phyloP scores from a whole-genome alignment of 2,797 vertebrate species.

The Periophthalmus magnuspinnatus region DNA sequence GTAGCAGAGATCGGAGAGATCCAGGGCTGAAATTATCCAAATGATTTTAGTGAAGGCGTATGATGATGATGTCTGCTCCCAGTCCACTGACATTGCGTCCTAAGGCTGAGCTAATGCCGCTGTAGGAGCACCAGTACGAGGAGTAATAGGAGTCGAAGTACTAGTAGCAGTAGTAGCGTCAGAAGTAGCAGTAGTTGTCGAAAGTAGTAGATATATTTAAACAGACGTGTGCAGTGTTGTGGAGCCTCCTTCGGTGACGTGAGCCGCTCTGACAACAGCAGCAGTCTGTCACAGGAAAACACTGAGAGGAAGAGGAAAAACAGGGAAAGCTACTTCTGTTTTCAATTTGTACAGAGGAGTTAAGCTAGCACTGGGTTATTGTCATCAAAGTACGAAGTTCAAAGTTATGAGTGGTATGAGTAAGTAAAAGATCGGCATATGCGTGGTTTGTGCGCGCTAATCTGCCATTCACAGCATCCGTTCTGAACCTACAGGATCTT shows the following conservation, averaged over 20 bases:
- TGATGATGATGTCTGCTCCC: too few species aligned
- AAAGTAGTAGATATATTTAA: not conserved
- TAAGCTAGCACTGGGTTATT: not conserved
- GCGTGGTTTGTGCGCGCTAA: conserved; percentile 47
- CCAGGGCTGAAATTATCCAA: too few species aligned
- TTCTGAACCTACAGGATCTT: conserved; percentile 40
- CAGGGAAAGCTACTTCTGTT: not conserved
- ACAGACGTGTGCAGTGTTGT: not conserved
- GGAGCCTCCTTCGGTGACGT: not conserved
- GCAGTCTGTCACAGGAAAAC: not conserved
- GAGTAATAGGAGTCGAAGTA: not conserved
- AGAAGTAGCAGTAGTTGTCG: not conserved
- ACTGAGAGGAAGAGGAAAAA: not conserved
- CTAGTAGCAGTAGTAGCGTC: not conserved
- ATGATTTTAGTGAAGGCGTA: too few species aligned
- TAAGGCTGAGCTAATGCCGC: too few species aligned
- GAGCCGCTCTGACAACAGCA: conserved; percentile 3
- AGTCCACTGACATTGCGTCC: too few species aligned
- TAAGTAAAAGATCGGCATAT: conserved; percentile 66
- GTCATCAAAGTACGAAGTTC: not conserved
- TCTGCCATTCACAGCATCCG: conserved; percentile 73
- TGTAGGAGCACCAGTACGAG: not conserved
- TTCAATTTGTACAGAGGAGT: too few species aligned
- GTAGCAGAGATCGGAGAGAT: too few species aligned
- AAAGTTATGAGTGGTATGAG: conserved; percentile 64